Percentiles rank a stretch among this genome's conserved stretches.
Conservation (phyloP, 1,140 invertebrate genomes). For the Propsilocerus akamusi region DNA sequence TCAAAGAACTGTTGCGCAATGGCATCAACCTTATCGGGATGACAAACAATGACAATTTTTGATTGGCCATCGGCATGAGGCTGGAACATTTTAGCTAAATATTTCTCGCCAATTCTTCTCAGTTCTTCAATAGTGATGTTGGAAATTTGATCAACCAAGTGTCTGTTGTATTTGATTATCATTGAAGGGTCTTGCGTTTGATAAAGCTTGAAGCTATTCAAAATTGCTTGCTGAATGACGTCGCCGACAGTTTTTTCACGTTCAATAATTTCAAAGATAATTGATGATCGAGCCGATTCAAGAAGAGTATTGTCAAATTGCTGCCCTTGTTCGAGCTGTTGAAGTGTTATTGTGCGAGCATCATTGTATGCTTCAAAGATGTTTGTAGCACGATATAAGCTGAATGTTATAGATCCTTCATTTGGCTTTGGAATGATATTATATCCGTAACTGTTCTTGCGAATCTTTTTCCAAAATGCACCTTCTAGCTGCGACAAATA, state of each 20-base stretch:
- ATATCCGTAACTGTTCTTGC: conserved; percentile 71
- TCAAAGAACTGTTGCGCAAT: conserved; percentile 17
- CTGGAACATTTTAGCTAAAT: conserved; percentile 47
- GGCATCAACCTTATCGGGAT: conserved; percentile 52
- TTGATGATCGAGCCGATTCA: conserved; percentile 64
- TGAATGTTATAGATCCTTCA: conserved; percentile 50
- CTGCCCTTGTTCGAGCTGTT: conserved; percentile 34
- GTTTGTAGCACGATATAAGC: conserved; percentile 55
- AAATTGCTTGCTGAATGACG: conserved; percentile 45
- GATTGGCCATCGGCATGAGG: conserved; percentile 28
- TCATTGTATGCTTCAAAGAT: conserved; percentile 56
- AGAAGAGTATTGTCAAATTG: conserved; percentile 54
- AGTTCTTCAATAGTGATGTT: conserved; percentile 42
- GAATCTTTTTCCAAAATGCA: conserved; percentile 69
- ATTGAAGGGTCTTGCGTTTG: conserved; percentile 37
- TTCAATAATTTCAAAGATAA: conserved; percentile 69
- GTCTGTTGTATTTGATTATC: conserved; percentile 51
- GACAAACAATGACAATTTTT: conserved; percentile 50
- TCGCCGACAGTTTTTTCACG: conserved; percentile 57
- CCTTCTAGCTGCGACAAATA: conserved; percentile 80
- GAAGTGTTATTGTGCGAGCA: conserved; percentile 50
- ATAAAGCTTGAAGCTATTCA: conserved; percentile 55
- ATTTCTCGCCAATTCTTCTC: conserved; percentile 41
- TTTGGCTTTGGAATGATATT: conserved; percentile 36
- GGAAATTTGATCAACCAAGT: conserved; percentile 6